Evolutionary conservation across 1,140 invertebrate genomes (phyloP).

Genomic region (Zeugodacus cucurbitae): DNA sequence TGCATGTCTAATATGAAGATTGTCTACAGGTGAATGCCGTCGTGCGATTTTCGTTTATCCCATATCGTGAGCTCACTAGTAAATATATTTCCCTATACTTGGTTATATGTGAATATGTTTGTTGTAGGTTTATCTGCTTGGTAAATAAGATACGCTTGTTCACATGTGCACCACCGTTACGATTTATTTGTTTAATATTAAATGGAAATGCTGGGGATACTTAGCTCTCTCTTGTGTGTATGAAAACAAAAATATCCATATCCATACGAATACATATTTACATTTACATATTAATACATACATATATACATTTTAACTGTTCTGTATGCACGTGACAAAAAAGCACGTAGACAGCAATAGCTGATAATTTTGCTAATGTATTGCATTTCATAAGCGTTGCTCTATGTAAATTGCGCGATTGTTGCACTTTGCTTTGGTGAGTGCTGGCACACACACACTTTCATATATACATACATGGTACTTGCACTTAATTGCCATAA

Average conservation of each 20-base stretch:
- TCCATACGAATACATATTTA: no score
- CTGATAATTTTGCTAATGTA: not conserved
- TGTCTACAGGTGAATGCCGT: not conserved
- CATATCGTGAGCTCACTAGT: not conserved
- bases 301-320: not conserved
- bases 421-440: not conserved
- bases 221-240: not conserved
- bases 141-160: conserved; percentile 23
- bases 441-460: not conserved
- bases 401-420: not conserved
- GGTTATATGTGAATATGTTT: not conserved
- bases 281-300: not conserved
- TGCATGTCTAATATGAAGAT: not conserved
- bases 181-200: conserved; percentile 38
- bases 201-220: not conserved
- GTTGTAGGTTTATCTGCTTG: not conserved
- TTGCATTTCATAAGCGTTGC: conserved; percentile 10
- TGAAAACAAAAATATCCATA: not conserved
- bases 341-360: not conserved
- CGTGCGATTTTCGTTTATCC: not conserved
- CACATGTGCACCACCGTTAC: conserved; percentile 7
- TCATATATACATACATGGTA: not conserved
- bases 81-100: not conserved
- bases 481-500: not conserved
- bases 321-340: not conserved